Base-by-base conservation (phyloP, 2,113 vertebrate genomes). In the Pseudopodoces humilis region DNA sequence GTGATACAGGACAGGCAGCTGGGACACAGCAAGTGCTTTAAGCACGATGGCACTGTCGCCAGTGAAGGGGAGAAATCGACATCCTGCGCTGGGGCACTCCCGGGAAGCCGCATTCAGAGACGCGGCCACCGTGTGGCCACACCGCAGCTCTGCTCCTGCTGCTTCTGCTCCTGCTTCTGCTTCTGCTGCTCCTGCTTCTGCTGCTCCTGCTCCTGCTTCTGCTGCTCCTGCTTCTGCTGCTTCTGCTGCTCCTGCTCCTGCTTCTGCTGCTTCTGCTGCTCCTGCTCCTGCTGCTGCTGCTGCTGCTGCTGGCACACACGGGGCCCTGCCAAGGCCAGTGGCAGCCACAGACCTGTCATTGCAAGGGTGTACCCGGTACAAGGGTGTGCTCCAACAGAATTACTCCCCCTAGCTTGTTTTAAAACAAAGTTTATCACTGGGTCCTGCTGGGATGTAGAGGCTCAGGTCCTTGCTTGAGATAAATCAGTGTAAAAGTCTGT, bases 71-170 rank as follows among this genome's bases (percentile, higher is more conserved):
- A 56, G 15, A 41, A 81, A 80, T 47, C 12, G 10, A 15, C 31
- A 41, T 41, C 50, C 68, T 14, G 74, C 0, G 62, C 44, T 11
- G 1, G 9, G 69, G 18, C 18, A 0, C 22, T 65, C 21, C 62
- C 2, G 56, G 3, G 22, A 5, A 24, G 39, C 39, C 53, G 33
- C 11, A 1, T 11, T 88, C 94, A 44, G 82, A 53, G 25, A 52
- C 4, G 33, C 33, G 41, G 96, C 96, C 96, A 83, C 91, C 95
- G 92, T 85, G 96, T 93, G 96, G 96, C 92, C 63, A 4, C 43
- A 37, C 4, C 12, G 43, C 46, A 21, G 59, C 86, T 12, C 37
- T 11, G 86, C 19, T 39, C 39, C 83, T 33, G 68, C 30, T 30
- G 39, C 21, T 10, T 3, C 43, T 17, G 82, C 77, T 37, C 37